phyloP scores from a whole-genome alignment of 1,140 invertebrate genomes.

The Chionoecetes opilio region DNA sequence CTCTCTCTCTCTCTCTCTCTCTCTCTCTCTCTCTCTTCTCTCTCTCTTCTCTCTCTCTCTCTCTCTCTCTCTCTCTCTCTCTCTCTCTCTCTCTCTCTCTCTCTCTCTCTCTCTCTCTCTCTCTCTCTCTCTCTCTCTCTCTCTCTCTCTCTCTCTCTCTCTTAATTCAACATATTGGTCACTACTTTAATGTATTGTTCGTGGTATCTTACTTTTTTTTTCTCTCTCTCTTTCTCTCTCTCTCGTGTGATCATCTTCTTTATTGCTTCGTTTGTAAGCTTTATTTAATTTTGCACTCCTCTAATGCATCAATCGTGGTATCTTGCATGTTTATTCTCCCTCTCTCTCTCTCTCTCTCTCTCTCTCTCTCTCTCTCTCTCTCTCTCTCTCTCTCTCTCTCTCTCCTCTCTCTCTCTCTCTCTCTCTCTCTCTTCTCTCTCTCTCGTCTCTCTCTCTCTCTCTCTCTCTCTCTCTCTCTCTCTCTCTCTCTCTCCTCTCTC shows the following conservation, averaged over 20 bases:
- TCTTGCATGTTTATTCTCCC: background rate
- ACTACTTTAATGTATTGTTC: too few relatives aligned
- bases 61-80: background rate
- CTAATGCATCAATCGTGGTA: too few relatives aligned
- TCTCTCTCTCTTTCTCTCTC: background rate
- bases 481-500: background rate
- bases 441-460: too few relatives aligned
- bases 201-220: background rate
- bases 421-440: too few relatives aligned
- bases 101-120: too few relatives aligned
- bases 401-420: too few relatives aligned
- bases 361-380: background rate
- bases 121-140: too few relatives aligned
- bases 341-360: background rate
- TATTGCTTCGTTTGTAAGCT: background rate
- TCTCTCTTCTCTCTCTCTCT: background rate
- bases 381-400: conserved; percentile 35
- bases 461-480: background rate
- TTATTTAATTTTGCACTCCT: background rate
- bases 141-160: too few relatives aligned
- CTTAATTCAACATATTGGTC: too few relatives aligned
- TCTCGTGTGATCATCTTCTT: background rate
- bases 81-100: conserved; percentile 8
- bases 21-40: too few relatives aligned
- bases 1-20: background rate